phyloP scores from a whole-genome alignment of 37 sponge, comb jelly and placozoan genomes.

The Aplysina aerophoba region DNA sequence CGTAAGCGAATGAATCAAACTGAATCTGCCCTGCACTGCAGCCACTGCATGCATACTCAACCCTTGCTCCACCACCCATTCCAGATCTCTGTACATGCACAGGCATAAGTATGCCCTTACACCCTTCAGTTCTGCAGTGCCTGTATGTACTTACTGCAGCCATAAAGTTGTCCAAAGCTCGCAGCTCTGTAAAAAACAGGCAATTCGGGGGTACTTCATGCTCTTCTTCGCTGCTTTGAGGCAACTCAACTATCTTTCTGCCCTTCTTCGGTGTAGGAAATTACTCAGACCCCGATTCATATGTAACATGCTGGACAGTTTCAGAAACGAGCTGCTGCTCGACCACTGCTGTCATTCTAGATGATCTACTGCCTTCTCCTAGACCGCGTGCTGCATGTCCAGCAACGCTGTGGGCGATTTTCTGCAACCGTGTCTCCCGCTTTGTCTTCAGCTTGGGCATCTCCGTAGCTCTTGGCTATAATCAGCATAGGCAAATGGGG shows the following conservation, averaged over 20 bases:
- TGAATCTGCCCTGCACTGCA: neutral
- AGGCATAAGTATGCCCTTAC: slow-evolving; percentile 23
- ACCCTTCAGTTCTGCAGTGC: slow-evolving; percentile 28
- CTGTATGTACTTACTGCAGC: neutral
- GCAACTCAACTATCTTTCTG: neutral
- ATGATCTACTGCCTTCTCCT: neutral
- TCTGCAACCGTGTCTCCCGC: neutral
- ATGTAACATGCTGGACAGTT: neutral
- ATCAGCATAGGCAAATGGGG: no score
- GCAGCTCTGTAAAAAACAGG: neutral
- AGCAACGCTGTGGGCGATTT: neutral
- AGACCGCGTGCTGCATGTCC: neutral
- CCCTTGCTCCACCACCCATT: slow-evolving; percentile 30
- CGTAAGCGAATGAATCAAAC: slow-evolving; percentile 22
- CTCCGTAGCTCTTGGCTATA: no score
- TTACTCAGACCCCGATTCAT: neutral
- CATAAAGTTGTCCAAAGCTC: neutral
- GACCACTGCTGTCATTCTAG: neutral
- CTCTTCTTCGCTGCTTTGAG: neutral
- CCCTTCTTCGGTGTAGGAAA: slow-evolving; percentile 1
- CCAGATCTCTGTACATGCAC: slow-evolving; percentile 11
- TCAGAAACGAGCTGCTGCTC: neutral
- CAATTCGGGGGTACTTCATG: neutral
- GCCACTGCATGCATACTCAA: slow-evolving; percentile 36
- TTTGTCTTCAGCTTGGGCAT: neutral